Percentiles rank a stretch among this genome's conserved stretches.
phyloP scores from a whole-genome alignment of 2,888 invertebrate species.

The Phyto melanocephala region DNA sequence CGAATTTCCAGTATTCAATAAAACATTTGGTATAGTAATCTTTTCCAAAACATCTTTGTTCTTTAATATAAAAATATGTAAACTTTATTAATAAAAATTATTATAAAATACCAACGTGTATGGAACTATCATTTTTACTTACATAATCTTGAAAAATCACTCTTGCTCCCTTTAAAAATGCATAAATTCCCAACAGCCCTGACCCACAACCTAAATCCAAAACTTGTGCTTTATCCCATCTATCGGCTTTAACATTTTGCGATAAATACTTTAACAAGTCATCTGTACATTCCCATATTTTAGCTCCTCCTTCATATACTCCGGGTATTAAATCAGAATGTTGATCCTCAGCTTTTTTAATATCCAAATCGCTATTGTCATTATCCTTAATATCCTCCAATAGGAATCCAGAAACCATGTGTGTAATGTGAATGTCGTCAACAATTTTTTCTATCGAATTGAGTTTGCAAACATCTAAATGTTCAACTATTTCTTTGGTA shows the following conservation, averaged over 20 bases:
- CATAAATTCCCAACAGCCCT: constrained; percentile 91
- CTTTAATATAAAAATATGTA: constrained; percentile 80
- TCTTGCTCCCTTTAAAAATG: constrained; percentile 83
- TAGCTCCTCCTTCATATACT: constrained; percentile 94
- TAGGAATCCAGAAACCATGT: constrained; percentile 72
- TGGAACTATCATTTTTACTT: constrained; percentile 79
- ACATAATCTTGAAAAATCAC: constrained; percentile 98
- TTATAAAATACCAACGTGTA: not conserved
- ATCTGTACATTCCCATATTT: constrained; percentile 96
- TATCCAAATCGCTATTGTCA: constrained; percentile 72
- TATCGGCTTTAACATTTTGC: constrained; percentile 75
- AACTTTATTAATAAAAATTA: not conserved
- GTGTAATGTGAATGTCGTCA: constrained; percentile 67
- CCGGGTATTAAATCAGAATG: constrained; percentile 88
- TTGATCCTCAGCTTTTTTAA: constrained; percentile 80
- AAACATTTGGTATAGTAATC: constrained; percentile 90
- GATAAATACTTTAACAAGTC: constrained; percentile 87
- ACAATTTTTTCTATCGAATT: constrained; percentile 69
- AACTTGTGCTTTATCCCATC: constrained; percentile 81
- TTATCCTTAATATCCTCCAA: constrained; percentile 70
- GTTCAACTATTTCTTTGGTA: constrained; percentile 65
- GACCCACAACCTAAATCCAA: constrained; percentile 96
- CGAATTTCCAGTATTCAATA: constrained; percentile 81
- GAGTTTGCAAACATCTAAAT: constrained; percentile 72
- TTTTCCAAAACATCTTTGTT: constrained; percentile 90